Conservation (phyloP, 2,888 invertebrate genomes). For the Yponomeuta cagnagella region DNA sequence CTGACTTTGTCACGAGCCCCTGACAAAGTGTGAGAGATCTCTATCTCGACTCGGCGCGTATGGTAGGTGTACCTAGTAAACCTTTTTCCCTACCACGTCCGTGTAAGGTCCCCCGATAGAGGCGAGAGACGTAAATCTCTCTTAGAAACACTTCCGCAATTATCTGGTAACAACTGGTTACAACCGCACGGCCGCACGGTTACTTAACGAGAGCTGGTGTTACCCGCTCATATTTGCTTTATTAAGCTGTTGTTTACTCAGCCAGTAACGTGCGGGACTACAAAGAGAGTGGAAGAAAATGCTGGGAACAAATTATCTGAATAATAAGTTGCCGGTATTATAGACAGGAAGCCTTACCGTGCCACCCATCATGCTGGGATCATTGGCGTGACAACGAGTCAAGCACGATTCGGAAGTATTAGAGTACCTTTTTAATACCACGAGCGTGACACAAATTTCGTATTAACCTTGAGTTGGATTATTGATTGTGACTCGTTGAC, state of each 20-base stretch:
- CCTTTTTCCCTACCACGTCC: slow-evolving; percentile 8
- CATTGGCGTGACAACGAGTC: neutral
- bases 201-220: slow-evolving; percentile 21
- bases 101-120: slow-evolving; percentile 23
- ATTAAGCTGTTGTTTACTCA: slow-evolving; percentile 19
- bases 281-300: neutral
- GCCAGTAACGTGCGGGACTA: neutral
- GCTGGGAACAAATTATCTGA: neutral
- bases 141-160: slow-evolving; percentile 33
- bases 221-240: slow-evolving; percentile 11
- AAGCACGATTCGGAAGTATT: neutral
- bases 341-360: neutral
- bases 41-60: slow-evolving; percentile 24
- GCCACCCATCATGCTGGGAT: neutral
- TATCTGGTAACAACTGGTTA: slow-evolving; percentile 33
- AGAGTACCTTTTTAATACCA: neutral
- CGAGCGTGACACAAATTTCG: neutral
- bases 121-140: slow-evolving; percentile 32
- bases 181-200: slow-evolving; percentile 29
- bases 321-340: neutral
- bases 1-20: slow-evolving; percentile 24
- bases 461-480: neutral
- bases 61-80: slow-evolving; percentile 11
- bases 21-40: slow-evolving; percentile 27
- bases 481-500: neutral